These are phyloP conservation scores for Halcyon malimbica DNA, from an alignment of 2,113 vertebrate genomes.

Conservation along the genomic window DNA sequence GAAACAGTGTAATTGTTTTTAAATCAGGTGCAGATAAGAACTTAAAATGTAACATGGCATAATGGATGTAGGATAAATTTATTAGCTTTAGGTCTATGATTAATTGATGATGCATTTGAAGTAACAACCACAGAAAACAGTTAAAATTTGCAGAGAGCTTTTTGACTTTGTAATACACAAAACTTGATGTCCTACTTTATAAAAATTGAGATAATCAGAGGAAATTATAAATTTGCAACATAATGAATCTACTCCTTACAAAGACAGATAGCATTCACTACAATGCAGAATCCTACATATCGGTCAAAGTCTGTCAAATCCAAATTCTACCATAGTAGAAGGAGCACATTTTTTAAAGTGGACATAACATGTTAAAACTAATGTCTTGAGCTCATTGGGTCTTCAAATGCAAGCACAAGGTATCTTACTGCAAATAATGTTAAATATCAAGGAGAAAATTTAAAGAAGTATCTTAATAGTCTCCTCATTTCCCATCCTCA, in stretches of 20 bases:
- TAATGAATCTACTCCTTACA: neutral
- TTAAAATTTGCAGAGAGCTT: neutral
- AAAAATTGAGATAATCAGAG: neutral
- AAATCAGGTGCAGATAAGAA: neutral
- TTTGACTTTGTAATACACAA: neutral
- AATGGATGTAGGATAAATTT: neutral
- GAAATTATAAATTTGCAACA: neutral
- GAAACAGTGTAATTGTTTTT: neutral
- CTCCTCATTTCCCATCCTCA: neutral
- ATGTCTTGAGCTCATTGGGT: neutral
- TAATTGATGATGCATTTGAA: neutral
- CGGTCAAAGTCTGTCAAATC: neutral
- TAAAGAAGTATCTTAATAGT: neutral
- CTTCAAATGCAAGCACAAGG: neutral
- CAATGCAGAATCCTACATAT: neutral
- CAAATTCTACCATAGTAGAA: neutral
- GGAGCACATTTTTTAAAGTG: neutral
- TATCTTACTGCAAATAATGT: neutral
- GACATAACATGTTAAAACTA: neutral
- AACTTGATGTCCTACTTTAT: neutral
- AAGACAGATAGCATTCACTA: neutral
- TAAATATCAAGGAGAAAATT: neutral
- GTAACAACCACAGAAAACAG: neutral
- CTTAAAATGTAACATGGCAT: neutral
- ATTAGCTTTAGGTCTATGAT: neutral